These are phyloP conservation scores for Pelusios castaneus DNA, from an alignment of 2,113 vertebrate genomes.

Conservation along the genomic window DNA sequence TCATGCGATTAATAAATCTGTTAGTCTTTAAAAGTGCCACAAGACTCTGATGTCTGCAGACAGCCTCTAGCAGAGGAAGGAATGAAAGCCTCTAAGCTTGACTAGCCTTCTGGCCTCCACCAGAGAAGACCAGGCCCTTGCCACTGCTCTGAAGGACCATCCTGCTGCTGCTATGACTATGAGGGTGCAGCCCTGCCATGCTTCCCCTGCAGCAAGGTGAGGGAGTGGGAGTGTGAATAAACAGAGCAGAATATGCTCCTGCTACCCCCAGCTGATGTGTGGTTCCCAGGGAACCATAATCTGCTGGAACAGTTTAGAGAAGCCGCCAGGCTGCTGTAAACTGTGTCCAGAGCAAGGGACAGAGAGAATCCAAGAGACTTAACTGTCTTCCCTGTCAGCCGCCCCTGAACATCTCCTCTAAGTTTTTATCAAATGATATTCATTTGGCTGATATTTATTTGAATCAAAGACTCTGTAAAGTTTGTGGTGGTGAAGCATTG, in stretches of 20 bases:
- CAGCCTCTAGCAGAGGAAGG: neutral
- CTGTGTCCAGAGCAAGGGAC: neutral
- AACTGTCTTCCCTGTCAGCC: neutral
- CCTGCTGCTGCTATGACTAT: neutral
- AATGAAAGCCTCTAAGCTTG: neutral
- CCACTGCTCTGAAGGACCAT: neutral
- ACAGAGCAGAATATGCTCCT: neutral
- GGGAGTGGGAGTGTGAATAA: neutral
- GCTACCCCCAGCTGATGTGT: accelerated
- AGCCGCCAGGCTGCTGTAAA: neutral
- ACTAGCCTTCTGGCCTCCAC: neutral
- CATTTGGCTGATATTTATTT: neutral
- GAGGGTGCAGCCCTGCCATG: neutral
- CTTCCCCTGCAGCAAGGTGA: neutral
- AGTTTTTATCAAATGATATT: neutral
- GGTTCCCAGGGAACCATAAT: neutral
- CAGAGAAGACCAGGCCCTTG: neutral
- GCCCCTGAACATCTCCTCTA: neutral
- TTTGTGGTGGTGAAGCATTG: too few relatives aligned
- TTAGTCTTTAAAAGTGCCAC: too few relatives aligned
- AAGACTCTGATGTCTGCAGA: neutral
- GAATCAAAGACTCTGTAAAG: neutral
- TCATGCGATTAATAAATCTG: too few relatives aligned
- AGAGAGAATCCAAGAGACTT: neutral
- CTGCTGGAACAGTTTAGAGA: neutral